Evolutionary conservation across 2,113 vertebrate species (phyloP).

Genomic region (Limanda limanda): DNA sequence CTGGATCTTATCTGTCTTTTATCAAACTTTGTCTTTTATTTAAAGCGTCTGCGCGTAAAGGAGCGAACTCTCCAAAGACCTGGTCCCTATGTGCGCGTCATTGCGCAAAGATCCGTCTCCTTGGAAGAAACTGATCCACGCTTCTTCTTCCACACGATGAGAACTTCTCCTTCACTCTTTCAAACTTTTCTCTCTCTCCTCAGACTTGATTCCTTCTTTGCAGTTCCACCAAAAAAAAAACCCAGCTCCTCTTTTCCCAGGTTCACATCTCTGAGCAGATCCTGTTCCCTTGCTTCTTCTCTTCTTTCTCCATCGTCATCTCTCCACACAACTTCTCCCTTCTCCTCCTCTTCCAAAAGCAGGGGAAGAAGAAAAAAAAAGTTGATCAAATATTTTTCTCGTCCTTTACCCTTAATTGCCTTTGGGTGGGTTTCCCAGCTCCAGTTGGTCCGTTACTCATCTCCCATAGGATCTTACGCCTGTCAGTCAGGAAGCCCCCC

Average conservation of each 20-base stretch:
- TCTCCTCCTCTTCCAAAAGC: conserved; percentile 45
- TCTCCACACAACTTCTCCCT: conserved; percentile 24
- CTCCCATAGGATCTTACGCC: conserved; percentile 69
- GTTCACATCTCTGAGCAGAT: conserved; percentile 19
- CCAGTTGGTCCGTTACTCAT: conserved; percentile 70
- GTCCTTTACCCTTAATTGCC: conserved; percentile 86
- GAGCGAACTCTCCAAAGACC: not conserved
- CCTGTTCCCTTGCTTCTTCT: conserved; percentile 17
- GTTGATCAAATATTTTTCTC: conserved; percentile 82
- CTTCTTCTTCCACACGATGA: conserved; percentile 28
- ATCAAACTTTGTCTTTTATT: not conserved
- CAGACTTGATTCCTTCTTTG: conserved; percentile 37
- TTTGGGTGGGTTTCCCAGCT: conserved; percentile 81
- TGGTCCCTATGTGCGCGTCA: conserved; percentile 30
- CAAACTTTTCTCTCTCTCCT: not conserved
- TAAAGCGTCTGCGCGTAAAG: not conserved
- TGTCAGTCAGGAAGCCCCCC: conserved; percentile 76
- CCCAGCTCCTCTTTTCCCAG: conserved; percentile 11
- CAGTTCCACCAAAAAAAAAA: conserved; percentile 6
- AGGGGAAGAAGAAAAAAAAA: conserved; percentile 56
- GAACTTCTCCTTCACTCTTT: conserved; percentile 8
- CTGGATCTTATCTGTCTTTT: conserved; percentile 5
- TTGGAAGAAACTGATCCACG: conserved; percentile 19
- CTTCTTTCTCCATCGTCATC: conserved; percentile 53
- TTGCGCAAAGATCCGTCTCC: conserved; percentile 35